Percentiles rank a stretch among this genome's conserved stretches.
phyloP scores from a whole-genome alignment of 2,113 vertebrate species.

The Peromyscus maniculatus region DNA sequence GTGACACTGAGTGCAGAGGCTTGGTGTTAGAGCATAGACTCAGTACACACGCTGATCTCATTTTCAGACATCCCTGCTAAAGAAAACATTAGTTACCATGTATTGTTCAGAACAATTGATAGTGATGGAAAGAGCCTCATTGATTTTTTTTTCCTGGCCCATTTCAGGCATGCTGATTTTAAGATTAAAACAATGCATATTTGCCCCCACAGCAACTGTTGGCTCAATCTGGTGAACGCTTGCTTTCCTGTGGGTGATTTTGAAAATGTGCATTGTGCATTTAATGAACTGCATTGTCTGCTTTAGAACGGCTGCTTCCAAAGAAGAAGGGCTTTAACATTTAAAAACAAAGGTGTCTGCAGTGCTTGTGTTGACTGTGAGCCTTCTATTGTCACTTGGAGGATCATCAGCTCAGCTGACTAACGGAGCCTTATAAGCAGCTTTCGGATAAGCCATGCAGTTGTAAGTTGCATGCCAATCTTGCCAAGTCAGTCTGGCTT shows the following conservation, averaged over 20 bases:
- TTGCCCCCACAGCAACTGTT: slow-evolving; percentile 50
- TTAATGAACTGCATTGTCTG: slow-evolving; percentile 6
- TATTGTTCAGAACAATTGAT: slow-evolving; percentile 62
- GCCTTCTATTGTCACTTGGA: background rate
- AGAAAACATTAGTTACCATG: slow-evolving; percentile 4
- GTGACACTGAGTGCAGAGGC: background rate
- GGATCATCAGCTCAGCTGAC: background rate
- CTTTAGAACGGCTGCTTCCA: slow-evolving; percentile 19
- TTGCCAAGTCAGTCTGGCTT: slow-evolving; percentile 59
- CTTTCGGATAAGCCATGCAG: background rate
- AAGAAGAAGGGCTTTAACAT: background rate
- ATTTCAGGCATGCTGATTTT: slow-evolving; percentile 66
- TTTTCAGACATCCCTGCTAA: slow-evolving; percentile 46
- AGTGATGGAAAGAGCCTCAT: slow-evolving; percentile 8
- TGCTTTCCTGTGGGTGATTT: slow-evolving; percentile 36
- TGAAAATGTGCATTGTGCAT: slow-evolving; percentile 55
- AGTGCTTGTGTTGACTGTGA: background rate
- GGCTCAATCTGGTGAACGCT: slow-evolving; percentile 42
- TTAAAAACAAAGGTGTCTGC: background rate
- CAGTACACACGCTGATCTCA: background rate
- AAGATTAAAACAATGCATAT: slow-evolving; percentile 58
- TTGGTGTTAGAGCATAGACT: background rate
- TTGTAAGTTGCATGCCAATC: background rate
- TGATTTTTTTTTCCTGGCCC: slow-evolving; percentile 31
- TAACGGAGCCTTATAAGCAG: background rate